Conservation (phyloP, 2,888 invertebrate species). For the Mythimna pallens region DNA sequence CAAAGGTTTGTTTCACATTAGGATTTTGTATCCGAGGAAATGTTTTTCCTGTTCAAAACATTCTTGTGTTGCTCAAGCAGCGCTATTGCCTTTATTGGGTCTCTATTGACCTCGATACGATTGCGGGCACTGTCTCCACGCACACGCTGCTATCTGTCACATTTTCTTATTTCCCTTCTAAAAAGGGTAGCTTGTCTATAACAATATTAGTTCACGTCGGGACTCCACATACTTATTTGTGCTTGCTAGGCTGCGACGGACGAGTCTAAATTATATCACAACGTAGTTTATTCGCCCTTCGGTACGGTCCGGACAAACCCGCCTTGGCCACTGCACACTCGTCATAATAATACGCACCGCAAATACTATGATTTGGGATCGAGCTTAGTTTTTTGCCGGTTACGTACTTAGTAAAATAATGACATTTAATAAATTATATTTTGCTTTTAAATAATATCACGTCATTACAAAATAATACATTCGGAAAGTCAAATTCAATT, state of each 20-base stretch:
- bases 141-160: not conserved
- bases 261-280: conserved; percentile 11
- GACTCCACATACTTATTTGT: not conserved
- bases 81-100: conserved; percentile 27
- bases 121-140: not conserved
- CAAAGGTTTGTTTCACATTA: not conserved
- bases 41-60: conserved; percentile 11
- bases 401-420: not conserved
- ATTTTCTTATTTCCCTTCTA: conserved; percentile 3
- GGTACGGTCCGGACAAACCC: not conserved
- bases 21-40: not conserved
- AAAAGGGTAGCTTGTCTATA: conserved; percentile 6
- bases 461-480: not conserved
- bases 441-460: not conserved
- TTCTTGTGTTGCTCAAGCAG: conserved; percentile 2
- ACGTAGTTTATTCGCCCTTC: not conserved
- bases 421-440: not conserved
- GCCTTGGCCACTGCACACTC: not conserved
- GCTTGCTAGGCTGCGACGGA: not conserved
- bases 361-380: not conserved
- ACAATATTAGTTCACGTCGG: not conserved
- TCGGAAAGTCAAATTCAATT: too few species aligned
- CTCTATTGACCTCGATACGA: not conserved
- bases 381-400: not conserved
- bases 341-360: not conserved